Evolutionary conservation across 2,888 invertebrate species (phyloP), one percentile per base, ranked within the genome.

Genomic region (Leucophenga montana): DNA sequence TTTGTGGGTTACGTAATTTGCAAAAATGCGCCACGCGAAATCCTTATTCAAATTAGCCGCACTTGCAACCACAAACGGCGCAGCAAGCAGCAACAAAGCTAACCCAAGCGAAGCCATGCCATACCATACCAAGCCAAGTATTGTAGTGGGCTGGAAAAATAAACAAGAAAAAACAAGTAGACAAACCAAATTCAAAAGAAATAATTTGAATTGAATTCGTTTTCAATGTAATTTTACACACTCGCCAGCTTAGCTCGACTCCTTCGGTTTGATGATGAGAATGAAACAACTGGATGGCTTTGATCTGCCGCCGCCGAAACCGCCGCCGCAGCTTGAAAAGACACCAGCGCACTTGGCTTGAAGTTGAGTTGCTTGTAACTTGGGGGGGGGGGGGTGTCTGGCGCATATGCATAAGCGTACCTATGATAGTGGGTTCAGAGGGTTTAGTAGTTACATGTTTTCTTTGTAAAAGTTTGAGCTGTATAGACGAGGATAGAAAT

Each of bases 211-310:
- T 85, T 86, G 85, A 83, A 86, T 86, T 85, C 86, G 86, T 85
- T 85, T 85, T 85, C 82, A 86, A 86, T 86, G 84, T 85, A 85
- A 85, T 86, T 86, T 86, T 85, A 85, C 86, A 86, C 86, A 85
- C 85, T 82, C 85, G 80, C 78, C 82, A 76, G 85, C 85, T 84
- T 85, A 76, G 81, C 79, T 48, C 80, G 81, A 83, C 83, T 84
- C 82, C 83, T 84, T 74, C 69, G 50, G 82, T 82, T 78, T 76
- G 82, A 83, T 82, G 85, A 84, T 84, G 85, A 75, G 82, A 31
- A 53, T 79, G 83, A 75, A 74, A 81, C 75, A 77, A 71, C 71
- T 33, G 44, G 48, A 64, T 69, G 71, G 73, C 73, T 81, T 82
- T 77, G 79, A 84, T 76, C 76, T 77, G 81, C 77, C 75, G 81